phyloP scores from a whole-genome alignment of 2,888 invertebrate genomes.

The Anthophora plumipes region DNA sequence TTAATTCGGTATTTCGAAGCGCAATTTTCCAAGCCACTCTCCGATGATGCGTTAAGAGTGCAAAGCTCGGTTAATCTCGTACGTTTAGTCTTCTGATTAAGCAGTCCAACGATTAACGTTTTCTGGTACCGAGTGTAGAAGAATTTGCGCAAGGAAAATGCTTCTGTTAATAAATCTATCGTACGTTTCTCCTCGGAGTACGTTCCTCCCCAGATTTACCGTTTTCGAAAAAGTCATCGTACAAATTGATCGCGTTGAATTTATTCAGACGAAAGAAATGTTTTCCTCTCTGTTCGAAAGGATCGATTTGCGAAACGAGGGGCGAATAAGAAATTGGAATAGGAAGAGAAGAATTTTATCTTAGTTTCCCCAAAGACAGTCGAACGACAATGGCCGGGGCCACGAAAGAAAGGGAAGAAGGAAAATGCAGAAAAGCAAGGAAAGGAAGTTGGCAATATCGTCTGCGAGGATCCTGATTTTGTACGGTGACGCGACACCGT shows the following conservation, averaged over 20 bases:
- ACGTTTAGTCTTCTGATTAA: conserved; percentile 17
- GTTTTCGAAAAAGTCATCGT: too few species aligned
- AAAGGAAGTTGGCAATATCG: conserved; percentile 70
- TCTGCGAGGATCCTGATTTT: conserved; percentile 69
- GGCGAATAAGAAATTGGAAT: conserved; percentile 13
- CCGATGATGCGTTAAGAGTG: conserved; percentile 37
- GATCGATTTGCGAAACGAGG: conserved; percentile 22
- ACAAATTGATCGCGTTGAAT: background rate
- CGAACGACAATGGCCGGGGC: conserved; percentile 20
- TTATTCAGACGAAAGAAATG: too few species aligned
- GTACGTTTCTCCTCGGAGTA: too few species aligned
- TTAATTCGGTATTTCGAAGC: conserved; percentile 64
- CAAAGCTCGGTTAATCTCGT: conserved; percentile 44
- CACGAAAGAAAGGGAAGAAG: conserved; percentile 22
- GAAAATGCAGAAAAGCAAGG: conserved; percentile 55
- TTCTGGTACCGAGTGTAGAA: background rate
- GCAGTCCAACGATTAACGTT: conserved; percentile 8
- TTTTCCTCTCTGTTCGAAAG: background rate
- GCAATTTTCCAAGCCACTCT: conserved; percentile 63
- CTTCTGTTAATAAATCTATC: background rate
- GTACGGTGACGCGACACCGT: conserved; percentile 51
- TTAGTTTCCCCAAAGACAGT: conserved; percentile 50
- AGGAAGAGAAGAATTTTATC: conserved; percentile 46
- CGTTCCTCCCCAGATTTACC: too few species aligned
- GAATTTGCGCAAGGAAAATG: conserved; percentile 16